Evolutionary conservation across 2,113 vertebrate genomes (phyloP).

Genomic region (Amphilophus citrinellus): DNA sequence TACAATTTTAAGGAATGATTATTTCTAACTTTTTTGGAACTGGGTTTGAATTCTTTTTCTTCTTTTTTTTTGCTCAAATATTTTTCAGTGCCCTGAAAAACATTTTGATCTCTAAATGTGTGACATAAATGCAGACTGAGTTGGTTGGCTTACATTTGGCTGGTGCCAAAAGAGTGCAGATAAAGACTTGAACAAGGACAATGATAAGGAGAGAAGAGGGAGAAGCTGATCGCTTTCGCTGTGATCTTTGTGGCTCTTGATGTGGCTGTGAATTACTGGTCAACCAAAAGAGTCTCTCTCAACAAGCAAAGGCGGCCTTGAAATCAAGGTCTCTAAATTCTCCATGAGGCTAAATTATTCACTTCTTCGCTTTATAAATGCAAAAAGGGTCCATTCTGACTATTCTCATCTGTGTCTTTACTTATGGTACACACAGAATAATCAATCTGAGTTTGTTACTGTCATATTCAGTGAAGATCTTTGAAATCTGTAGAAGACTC

Average conservation of each 20-base stretch:
- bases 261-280: neutral
- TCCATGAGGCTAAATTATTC: neutral
- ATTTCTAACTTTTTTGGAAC: no score
- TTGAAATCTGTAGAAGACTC: no score
- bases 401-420: neutral
- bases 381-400: neutral
- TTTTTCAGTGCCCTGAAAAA: neutral
- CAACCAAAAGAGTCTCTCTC: neutral
- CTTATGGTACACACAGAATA: neutral
- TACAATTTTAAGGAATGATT: no score
- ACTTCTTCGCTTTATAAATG: neutral
- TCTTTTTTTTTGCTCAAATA: neutral
- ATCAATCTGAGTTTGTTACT: neutral
- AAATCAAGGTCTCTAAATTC: neutral
- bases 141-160: neutral
- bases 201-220: neutral
- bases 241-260: neutral
- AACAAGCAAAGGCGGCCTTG: neutral
- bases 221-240: neutral
- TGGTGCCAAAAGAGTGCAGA: neutral
- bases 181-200: neutral
- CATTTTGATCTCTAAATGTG: conserved; percentile 16
- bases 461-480: neutral
- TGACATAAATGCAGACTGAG: conserved; percentile 4
- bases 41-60: no score